These are phyloP conservation scores for Vombatus ursinus DNA, from an alignment of 2,113 vertebrate genomes.

Conservation along the genomic window DNA sequence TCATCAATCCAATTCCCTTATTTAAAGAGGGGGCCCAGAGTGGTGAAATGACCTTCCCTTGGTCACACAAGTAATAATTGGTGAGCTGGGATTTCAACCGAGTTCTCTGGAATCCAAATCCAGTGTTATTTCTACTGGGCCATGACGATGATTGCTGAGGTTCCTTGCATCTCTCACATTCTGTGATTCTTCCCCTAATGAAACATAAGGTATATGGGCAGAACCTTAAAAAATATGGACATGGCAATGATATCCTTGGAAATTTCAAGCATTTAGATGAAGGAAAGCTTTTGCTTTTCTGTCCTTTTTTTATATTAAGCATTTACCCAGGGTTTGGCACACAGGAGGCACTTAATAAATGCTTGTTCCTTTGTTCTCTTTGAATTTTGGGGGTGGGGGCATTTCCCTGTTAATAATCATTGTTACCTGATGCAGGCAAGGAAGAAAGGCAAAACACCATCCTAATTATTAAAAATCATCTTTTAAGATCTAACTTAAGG, in stretches of 20 bases:
- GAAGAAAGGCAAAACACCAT: constrained; percentile 23
- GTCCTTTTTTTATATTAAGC: too few relatives aligned
- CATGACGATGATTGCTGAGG: not conserved
- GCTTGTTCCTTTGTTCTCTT: not conserved
- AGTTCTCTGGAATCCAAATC: not conserved
- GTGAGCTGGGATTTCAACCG: not conserved
- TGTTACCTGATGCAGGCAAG: not conserved
- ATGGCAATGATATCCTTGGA: not conserved
- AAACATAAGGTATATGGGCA: not conserved
- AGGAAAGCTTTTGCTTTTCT: not conserved
- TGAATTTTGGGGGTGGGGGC: not conserved
- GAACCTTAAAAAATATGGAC: not conserved
- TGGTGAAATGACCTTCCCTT: not conserved
- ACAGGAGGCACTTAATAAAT: not conserved
- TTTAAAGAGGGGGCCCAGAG: not conserved
- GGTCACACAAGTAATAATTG: not conserved
- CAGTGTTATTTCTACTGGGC: not conserved
- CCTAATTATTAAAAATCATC: constrained; percentile 30
- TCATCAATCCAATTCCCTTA: not conserved
- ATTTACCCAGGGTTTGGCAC: not conserved
- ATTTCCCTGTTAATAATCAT: not conserved
- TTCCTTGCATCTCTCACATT: not conserved
- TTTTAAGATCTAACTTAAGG: constrained; percentile 22
- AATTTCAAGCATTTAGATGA: not conserved
- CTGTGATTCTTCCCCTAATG: not conserved